These are phyloP conservation scores for Polydrusus pterygomalis DNA, from an alignment of 2,888 invertebrate genomes.

Conservation along the genomic window DNA sequence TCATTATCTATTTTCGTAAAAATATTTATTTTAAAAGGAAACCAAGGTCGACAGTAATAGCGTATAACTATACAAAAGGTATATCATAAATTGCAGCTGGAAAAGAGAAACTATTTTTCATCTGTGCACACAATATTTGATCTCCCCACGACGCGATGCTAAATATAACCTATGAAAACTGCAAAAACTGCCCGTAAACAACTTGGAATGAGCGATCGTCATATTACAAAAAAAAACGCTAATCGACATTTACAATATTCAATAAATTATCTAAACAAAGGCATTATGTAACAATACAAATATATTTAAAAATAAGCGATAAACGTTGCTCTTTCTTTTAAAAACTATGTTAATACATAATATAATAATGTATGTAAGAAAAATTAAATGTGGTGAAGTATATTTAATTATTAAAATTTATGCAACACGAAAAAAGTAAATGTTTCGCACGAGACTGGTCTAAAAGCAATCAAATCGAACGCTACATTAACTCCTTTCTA, in stretches of 20 bases:
- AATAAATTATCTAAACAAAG: slow-evolving; percentile 47
- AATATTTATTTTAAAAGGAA: too few relatives aligned
- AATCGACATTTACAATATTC: slow-evolving; percentile 39
- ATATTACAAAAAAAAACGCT: slow-evolving; percentile 33
- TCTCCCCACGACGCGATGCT: slow-evolving; percentile 30
- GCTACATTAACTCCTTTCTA: too few relatives aligned
- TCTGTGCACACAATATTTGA: slow-evolving; percentile 11
- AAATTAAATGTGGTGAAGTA: too few relatives aligned
- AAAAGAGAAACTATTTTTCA: background rate
- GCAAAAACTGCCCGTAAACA: slow-evolving; percentile 29
- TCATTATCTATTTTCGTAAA: too few relatives aligned
- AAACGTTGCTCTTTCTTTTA: slow-evolving; percentile 30
- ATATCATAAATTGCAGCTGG: background rate
- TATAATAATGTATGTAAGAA: too few relatives aligned
- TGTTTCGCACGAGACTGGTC: too few relatives aligned
- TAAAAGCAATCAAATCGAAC: too few relatives aligned
- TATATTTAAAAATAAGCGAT: slow-evolving; percentile 30
- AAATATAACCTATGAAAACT: slow-evolving; percentile 29
- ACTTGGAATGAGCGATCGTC: slow-evolving; percentile 43
- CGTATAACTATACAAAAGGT: background rate
- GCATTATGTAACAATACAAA: slow-evolving; percentile 44
- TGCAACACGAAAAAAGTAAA: too few relatives aligned
- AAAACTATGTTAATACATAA: too few relatives aligned
- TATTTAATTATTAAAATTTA: too few relatives aligned
- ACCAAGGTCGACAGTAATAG: too few relatives aligned